These are phyloP conservation scores for Pollenia angustigena DNA, from an alignment of 2,888 invertebrate species.

Conservation along the genomic window DNA sequence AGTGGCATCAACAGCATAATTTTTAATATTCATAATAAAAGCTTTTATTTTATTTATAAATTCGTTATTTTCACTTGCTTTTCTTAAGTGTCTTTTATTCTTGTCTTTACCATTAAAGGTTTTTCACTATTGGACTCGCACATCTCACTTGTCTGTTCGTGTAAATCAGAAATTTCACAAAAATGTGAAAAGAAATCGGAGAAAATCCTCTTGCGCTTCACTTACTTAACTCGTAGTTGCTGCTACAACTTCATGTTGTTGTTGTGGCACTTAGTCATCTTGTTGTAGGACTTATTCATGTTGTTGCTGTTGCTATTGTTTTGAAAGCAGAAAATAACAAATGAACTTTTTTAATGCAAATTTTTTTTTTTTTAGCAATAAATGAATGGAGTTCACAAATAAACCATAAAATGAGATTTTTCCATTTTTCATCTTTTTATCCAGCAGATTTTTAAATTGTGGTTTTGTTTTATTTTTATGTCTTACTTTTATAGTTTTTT, in stretches of 20 bases:
- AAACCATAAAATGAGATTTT: slow-evolving; percentile 36
- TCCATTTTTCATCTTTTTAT: slow-evolving; percentile 1
- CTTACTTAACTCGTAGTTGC: background rate
- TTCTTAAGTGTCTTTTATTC: slow-evolving; percentile 1
- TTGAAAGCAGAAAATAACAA: slow-evolving; percentile 48
- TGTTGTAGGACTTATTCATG: background rate
- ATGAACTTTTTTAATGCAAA: slow-evolving; percentile 57
- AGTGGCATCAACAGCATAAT: too few species aligned
- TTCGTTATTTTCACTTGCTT: background rate
- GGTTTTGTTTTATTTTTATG: background rate
- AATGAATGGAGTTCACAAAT: slow-evolving; percentile 36
- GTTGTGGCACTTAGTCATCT: background rate
- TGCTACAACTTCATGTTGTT: background rate
- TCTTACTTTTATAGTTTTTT: slow-evolving; percentile 8
- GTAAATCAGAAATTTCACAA: slow-evolving; percentile 39
- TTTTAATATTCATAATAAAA: too few species aligned
- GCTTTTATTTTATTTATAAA: background rate
- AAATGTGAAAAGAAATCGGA: background rate
- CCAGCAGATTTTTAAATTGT: slow-evolving; percentile 15
- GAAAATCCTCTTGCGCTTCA: background rate
- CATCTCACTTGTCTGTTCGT: slow-evolving; percentile 16
- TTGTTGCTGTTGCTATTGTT: background rate
- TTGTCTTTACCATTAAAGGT: background rate
- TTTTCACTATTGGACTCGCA: slow-evolving; percentile 5
- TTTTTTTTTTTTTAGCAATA: slow-evolving; percentile 23